These are phyloP conservation scores for Acanthurus tractus DNA, from an alignment of 2,797 vertebrate genomes.

Conservation along the genomic window DNA sequence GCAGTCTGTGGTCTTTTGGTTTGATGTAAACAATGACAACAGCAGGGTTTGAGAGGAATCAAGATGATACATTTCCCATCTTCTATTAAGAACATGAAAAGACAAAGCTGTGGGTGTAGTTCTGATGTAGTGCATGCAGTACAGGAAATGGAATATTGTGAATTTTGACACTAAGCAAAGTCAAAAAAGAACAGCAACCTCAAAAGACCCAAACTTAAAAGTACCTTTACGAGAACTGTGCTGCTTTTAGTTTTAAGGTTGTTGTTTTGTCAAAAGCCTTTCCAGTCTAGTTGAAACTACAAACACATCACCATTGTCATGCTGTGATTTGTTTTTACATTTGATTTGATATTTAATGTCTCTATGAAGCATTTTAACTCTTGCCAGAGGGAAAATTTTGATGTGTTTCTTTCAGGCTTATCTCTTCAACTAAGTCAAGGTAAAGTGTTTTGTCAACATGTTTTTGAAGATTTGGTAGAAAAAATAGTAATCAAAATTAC, in stretches of 20 bases:
- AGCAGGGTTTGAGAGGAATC: too few species aligned
- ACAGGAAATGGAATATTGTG: not conserved
- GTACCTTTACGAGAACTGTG: conserved; percentile 12
- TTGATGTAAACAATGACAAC: too few species aligned
- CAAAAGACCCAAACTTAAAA: not conserved
- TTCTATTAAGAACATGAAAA: too few species aligned
- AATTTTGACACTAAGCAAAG: not conserved
- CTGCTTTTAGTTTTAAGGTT: conserved; percentile 1
- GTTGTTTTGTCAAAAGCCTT: conserved; percentile 24
- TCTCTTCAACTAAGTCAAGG: not conserved
- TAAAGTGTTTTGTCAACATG: not conserved
- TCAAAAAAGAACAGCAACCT: not conserved
- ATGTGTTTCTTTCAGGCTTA: not conserved
- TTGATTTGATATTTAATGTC: conserved; percentile 49
- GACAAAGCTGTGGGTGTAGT: too few species aligned
- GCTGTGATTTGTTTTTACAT: conserved; percentile 53
- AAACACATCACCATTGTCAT: conserved; percentile 37
- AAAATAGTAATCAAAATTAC: conserved; percentile 8
- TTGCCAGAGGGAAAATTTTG: conserved; percentile 22
- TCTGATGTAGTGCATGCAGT: too few species aligned
- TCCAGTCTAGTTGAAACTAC: conserved; percentile 42
- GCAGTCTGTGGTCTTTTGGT: too few species aligned
- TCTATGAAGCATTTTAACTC: conserved; percentile 32
- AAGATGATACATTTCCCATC: too few species aligned
- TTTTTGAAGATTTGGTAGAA: not conserved